Conservation (phyloP, 2,113 vertebrate species). For the Meles meles region DNA sequence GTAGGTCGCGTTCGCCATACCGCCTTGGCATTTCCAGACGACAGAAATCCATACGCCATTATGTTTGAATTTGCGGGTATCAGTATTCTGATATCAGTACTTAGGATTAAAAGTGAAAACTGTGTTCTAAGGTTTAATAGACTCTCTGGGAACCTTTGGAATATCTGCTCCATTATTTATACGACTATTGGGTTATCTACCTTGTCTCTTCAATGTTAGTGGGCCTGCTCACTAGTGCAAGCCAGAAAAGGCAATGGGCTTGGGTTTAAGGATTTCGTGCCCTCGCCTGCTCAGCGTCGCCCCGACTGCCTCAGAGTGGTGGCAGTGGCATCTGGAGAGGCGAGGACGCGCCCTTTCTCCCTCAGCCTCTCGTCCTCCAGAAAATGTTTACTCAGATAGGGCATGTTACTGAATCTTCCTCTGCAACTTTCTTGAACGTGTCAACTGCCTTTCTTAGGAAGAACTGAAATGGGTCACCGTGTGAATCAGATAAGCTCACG, state of each 20-base stretch:
- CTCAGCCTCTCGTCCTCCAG: neutral
- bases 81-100: neutral
- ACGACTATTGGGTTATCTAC: neutral
- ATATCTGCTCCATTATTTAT: neutral
- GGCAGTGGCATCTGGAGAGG: neutral
- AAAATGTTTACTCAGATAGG: constrained; percentile 58
- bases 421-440: constrained; percentile 33
- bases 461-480: constrained; percentile 72
- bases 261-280: neutral
- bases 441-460: constrained; percentile 79
- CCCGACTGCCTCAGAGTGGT: neutral
- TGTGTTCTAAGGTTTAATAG: neutral
- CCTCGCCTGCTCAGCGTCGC: neutral
- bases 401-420: constrained; percentile 62
- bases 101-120: neutral
- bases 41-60: neutral
- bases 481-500: constrained; percentile 72
- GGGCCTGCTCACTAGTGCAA: neutral
- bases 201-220: fast-evolving
- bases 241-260: neutral
- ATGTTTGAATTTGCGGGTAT: neutral
- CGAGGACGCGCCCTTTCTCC: neutral
- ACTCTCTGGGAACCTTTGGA: neutral
- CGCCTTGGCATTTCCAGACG: neutral
- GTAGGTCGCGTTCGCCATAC: neutral